phyloP scores from a whole-genome alignment of 2,888 invertebrate species.

The Catocala sponsa region DNA sequence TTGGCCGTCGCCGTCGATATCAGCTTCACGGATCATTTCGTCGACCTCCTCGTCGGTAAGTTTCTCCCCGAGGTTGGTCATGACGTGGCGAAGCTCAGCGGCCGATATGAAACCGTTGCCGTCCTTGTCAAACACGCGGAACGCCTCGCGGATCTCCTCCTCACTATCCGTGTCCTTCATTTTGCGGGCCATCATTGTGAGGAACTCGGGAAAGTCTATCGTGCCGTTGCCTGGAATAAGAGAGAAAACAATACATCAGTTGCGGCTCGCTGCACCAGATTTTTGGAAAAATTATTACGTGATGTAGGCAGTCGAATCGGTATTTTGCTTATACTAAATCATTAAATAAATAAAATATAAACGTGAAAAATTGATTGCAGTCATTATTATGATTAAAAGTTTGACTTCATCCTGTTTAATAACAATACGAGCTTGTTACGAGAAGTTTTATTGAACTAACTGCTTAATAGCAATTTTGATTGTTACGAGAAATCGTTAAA shows the following conservation, averaged over 20 bases:
- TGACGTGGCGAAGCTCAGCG: conserved; percentile 99
- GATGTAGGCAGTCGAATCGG: background rate
- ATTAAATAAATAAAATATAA: background rate
- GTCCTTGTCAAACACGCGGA: conserved; percentile 99
- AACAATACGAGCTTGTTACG: conserved; percentile 4
- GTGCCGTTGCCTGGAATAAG: conserved; percentile 96
- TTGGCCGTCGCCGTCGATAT: conserved; percentile 99
- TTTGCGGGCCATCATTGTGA: conserved; percentile 99
- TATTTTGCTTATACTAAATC: background rate
- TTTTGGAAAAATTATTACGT: background rate
- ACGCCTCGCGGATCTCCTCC: conserved; percentile 99
- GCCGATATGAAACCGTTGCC: conserved; percentile 99
- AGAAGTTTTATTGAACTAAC: background rate
- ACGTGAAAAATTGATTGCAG: background rate
- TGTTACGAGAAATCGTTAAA: conserved; percentile 5
- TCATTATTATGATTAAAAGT: background rate
- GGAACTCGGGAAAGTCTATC: conserved; percentile 99
- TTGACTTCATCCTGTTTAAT: background rate
- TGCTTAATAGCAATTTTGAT: conserved; percentile 1
- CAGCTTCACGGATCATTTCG: conserved; percentile 99
- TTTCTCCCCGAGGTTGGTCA: conserved; percentile 99
- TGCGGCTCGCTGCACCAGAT: background rate
- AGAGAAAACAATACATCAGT: conserved; percentile 24
- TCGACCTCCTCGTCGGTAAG: conserved; percentile 99
- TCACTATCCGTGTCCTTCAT: conserved; percentile 99